Percentiles rank a stretch among this genome's conserved stretches.
phyloP scores from a whole-genome alignment of 1,140 invertebrate species.

The Anadara kagoshimensis region DNA sequence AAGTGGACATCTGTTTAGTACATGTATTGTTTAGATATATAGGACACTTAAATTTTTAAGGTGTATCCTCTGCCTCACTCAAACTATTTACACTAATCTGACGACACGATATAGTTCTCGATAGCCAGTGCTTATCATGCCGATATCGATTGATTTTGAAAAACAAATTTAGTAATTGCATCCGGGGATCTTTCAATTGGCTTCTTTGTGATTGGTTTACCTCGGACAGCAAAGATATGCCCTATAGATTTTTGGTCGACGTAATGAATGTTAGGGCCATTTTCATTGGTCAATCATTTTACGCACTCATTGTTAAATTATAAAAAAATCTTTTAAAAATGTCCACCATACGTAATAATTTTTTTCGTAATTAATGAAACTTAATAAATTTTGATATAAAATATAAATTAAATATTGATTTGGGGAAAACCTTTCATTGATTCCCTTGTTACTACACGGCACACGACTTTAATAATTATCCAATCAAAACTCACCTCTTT shows the following conservation, averaged over 20 bases:
- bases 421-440: constrained; percentile 1
- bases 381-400: too few species aligned
- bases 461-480: constrained; percentile 7
- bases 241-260: constrained; percentile 9
- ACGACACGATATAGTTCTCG: too few species aligned
- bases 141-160: neutral
- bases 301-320: constrained; percentile 13
- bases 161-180: constrained; percentile 39
- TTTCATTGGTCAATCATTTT: constrained; percentile 11
- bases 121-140: too few species aligned
- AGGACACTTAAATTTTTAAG: too few species aligned
- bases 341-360: too few species aligned
- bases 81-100: too few species aligned
- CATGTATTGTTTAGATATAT: too few species aligned
- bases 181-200: constrained; percentile 29
- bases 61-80: too few species aligned
- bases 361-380: too few species aligned
- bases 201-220: constrained; percentile 29
- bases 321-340: neutral
- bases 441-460: neutral
- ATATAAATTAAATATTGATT: neutral
- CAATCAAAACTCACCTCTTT: constrained; percentile 44
- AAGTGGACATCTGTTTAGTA: too few species aligned
- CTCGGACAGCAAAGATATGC: constrained; percentile 24
- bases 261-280: neutral